Evolutionary conservation across 2,797 vertebrate genomes (phyloP), one percentile per base, ranked within the genome.

Genomic region (Ceryle rudis): DNA sequence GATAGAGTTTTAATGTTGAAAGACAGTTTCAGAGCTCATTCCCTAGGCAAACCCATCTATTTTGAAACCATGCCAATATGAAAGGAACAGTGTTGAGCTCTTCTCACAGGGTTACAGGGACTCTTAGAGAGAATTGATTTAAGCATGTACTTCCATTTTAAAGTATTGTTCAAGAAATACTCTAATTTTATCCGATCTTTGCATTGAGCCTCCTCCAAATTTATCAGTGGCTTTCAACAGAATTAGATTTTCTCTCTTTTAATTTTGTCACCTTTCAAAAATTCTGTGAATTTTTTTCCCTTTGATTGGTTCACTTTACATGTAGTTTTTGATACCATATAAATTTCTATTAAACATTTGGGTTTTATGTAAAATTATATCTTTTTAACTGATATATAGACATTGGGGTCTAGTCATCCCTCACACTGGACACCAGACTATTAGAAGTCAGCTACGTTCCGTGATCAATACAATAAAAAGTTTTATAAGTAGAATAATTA

Each of bases 71-170:
- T 51, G 47, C 7, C 35, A 37, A 6, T 87, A 77, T 73, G 46
- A 82, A 28, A 88, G 22, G 69, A 91, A 57, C 12, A 16, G 20
- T 72, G 58, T 72, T 49, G 81, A 81, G 46, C n/a, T 84, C 77
- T 80, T 83, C 74, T 79, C 12, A 35, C 1, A 8, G 62, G 75
- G 86, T 49, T 61, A 65, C 14, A 79, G 14, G 15, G 14, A 46
- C 44, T 81, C 73, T 69, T 7, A 55, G 39, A 46, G 92, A 93
- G n/a, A 62, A 47, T 6, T 13, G 0, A 39, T 72, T 86, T 74
- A 66, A 91, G 13, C n/a, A 58, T 28, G 15, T 57, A 86, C 90
- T 86, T 95, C 77, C 31, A 55, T 58, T 95, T 94, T 81, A 90
- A 93, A 79, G 26, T 20, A 73, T 6, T 31, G 7, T 79, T 74